Evolutionary conservation across 2,888 invertebrate genomes (phyloP).

Genomic region (Calephelis perditalis): DNA sequence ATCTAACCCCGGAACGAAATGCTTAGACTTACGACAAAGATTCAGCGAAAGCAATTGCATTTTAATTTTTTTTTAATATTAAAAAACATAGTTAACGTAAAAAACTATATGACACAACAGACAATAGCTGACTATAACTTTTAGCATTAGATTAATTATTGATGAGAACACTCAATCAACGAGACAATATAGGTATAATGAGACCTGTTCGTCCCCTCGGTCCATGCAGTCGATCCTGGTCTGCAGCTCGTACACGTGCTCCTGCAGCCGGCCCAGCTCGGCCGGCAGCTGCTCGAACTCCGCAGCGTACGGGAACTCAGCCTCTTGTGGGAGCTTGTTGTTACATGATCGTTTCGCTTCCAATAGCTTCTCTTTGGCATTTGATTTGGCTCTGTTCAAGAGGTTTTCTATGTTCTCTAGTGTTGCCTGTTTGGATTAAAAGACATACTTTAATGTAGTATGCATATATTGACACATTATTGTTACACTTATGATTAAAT

Average conservation of each 20-base stretch:
- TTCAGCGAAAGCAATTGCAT: too few species aligned
- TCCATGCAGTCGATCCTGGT: conserved; percentile 82
- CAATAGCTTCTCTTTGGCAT: conserved; percentile 67
- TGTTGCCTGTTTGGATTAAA: conserved; percentile 40
- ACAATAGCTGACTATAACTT: too few species aligned
- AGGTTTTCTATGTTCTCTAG: conserved; percentile 52
- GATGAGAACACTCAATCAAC: too few species aligned
- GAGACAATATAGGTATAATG: too few species aligned
- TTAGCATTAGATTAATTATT: too few species aligned
- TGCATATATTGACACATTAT: not conserved
- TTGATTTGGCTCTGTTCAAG: conserved; percentile 45
- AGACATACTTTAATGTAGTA: not conserved
- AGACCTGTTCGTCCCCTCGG: conserved; percentile 72
- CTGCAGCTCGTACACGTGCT: conserved; percentile 72
- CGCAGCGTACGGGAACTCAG: conserved; percentile 70
- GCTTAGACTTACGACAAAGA: too few species aligned
- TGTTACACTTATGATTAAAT: too few species aligned
- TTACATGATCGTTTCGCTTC: conserved; percentile 77
- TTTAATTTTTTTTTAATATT: too few species aligned
- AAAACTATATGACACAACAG: too few species aligned
- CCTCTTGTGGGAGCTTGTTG: conserved; percentile 75
- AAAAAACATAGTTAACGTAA: too few species aligned
- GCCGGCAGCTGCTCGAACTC: conserved; percentile 76
- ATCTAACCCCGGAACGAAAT: too few species aligned
- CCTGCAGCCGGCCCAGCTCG: conserved; percentile 71